Evolutionary conservation across 2,888 invertebrate genomes (phyloP), one percentile per base, ranked within the genome.

Genomic region (Athalia circularis): DNA sequence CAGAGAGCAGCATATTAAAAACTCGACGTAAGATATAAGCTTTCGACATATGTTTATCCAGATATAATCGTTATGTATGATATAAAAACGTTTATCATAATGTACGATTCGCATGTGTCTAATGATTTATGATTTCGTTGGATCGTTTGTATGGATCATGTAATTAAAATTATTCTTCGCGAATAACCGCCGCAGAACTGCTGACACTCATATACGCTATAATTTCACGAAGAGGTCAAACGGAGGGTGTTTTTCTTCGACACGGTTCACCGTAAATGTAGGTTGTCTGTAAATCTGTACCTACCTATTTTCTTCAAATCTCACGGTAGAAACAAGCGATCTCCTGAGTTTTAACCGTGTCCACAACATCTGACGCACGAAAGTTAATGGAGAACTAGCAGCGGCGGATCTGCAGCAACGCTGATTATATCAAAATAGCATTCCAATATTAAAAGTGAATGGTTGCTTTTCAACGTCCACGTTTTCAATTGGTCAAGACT

Each of bases 51-150:
- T 54, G 54, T 54, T n/a, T n/a, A n/a, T n/a, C n/a, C n/a, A n/a
- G n/a, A n/a, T n/a, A n/a, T n/a, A 29, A 29, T 29, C 29, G 29
- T 29, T 29, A 29, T 29, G 29, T 29, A 29, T 29, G 29, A 29
- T 29, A 2, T 29, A 29, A 29, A 1, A 29, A 29, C 29, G 29
- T 29, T 29, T 29, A 29, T 29, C 29, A 29, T 29, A 29, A 29
- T 29, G n/a, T n/a, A 29, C 29, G 29, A 2, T 0, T 29, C 2
- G 29, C 29, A 29, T 29, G 29, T 29, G 29, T 29, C 7, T 59
- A 72, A 59, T 72, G 72, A 72, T 72, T 72, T 59, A 72, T 29
- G 72, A 72, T 57, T 72, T 72, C 72, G 57, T 72, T 72, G 59
- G 57, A 1, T 47, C 72, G 72, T 72, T 59, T 7, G 72, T 11